A percentile compares a stretch with the other conserved stretches of the same genome.
These are phyloP conservation scores for Littorina saxatilis DNA, from an alignment of 1,140 invertebrate species.

Conservation along the genomic window DNA sequence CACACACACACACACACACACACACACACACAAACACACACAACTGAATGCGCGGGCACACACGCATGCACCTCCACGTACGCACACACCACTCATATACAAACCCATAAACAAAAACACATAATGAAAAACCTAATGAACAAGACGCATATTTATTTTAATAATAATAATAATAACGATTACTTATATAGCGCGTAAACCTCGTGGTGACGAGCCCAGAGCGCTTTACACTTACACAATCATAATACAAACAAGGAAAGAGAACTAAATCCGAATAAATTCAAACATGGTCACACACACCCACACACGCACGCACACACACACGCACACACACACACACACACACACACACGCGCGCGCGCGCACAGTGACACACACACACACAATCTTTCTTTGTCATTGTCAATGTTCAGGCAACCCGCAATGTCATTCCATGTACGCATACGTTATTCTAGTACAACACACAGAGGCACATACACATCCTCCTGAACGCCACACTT, in stretches of 20 bases:
- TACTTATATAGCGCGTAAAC: too few species aligned
- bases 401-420: background rate
- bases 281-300: too few species aligned
- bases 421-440: too few species aligned
- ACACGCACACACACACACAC: conserved; percentile 4
- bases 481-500: background rate
- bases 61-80: background rate
- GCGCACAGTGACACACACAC: background rate
- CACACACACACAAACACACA: conserved; percentile 5
- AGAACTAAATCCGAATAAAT: too few species aligned
- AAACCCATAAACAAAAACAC: background rate
- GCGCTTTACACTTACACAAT: too few species aligned
- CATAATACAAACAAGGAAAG: too few species aligned
- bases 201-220: too few species aligned
- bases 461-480: too few species aligned
- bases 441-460: too few species aligned
- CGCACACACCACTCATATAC: conserved; percentile 1
- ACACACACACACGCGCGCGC: background rate
- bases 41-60: background rate
- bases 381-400: background rate
- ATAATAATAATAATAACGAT: too few species aligned
- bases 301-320: background rate
- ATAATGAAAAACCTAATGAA: too few species aligned
- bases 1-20: conserved; percentile 11
- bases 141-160: too few species aligned